phyloP scores from a whole-genome alignment of 2,797 vertebrate genomes.

The Kryptopterus vitreolus region DNA sequence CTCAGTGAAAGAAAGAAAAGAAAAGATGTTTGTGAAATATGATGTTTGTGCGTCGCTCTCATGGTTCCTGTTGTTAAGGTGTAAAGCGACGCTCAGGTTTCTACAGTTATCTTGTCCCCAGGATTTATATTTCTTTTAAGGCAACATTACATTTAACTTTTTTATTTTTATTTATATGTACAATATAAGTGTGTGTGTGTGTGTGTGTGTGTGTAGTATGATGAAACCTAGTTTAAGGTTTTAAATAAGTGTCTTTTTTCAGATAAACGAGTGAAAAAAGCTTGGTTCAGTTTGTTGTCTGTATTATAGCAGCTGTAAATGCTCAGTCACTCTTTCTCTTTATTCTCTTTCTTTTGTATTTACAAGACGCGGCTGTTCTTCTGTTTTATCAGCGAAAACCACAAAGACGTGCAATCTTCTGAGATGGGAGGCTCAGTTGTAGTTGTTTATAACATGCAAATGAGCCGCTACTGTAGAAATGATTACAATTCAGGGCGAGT shows the following conservation, averaged over 20 bases:
- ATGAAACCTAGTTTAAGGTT: background rate
- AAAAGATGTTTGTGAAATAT: slow-evolving; percentile 15
- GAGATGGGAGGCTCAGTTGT: background rate
- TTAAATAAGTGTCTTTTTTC: background rate
- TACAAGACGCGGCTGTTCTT: background rate
- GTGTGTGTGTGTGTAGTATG: background rate
- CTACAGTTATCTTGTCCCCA: slow-evolving; percentile 78
- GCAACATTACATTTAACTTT: slow-evolving; percentile 55
- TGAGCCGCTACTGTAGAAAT: background rate
- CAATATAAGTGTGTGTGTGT: background rate
- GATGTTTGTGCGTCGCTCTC: slow-evolving; percentile 54
- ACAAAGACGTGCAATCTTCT: background rate
- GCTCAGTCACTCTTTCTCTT: too few species aligned
- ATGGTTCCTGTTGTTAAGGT: slow-evolving; percentile 52
- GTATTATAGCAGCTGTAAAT: background rate
- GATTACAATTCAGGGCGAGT: too few species aligned
- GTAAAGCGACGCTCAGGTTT: slow-evolving; percentile 60
- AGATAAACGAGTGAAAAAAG: too few species aligned
- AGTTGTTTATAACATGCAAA: too few species aligned
- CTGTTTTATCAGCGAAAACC: background rate
- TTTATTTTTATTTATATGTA: slow-evolving; percentile 8
- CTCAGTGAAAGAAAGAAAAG: background rate
- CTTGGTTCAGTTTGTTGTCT: too few species aligned
- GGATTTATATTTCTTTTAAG: slow-evolving; percentile 69
- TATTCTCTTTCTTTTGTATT: background rate